phyloP scores from a whole-genome alignment of 2,113 vertebrate species.

The Phylloscopus trochilus region DNA sequence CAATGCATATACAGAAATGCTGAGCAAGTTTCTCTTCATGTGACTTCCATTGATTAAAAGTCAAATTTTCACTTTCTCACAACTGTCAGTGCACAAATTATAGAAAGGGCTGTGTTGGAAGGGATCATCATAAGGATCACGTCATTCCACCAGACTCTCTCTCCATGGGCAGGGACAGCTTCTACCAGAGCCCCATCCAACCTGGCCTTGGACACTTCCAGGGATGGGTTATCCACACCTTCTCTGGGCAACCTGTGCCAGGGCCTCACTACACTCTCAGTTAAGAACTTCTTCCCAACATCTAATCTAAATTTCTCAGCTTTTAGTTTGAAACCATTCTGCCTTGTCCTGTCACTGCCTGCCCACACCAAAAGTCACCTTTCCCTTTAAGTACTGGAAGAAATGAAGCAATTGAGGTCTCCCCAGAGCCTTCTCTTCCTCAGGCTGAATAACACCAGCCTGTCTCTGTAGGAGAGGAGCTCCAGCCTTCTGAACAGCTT shows the following conservation, averaged over 20 bases:
- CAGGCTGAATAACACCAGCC: background rate
- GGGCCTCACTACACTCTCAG: no score
- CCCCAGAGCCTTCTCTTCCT: background rate
- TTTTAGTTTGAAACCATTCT: background rate
- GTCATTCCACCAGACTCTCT: background rate
- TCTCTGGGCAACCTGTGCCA: background rate
- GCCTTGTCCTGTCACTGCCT: background rate
- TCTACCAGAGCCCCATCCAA: background rate
- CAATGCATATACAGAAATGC: background rate
- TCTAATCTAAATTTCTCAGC: rapidly evolving
- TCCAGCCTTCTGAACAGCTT: background rate
- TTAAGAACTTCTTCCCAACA: background rate
- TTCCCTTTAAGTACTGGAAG: background rate
- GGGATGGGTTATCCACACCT: background rate
- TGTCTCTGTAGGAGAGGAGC: background rate
- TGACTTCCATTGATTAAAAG: background rate
- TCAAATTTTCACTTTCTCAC: background rate
- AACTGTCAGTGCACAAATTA: background rate
- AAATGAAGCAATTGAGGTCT: background rate
- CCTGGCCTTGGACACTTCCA: background rate
- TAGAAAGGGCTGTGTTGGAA: background rate
- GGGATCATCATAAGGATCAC: no score
- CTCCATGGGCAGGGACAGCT: background rate
- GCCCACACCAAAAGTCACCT: background rate
- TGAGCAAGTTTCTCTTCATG: background rate